These are phyloP conservation scores for Syngnathus acus DNA, from an alignment of 2,797 vertebrate species.

Conservation along the genomic window DNA sequence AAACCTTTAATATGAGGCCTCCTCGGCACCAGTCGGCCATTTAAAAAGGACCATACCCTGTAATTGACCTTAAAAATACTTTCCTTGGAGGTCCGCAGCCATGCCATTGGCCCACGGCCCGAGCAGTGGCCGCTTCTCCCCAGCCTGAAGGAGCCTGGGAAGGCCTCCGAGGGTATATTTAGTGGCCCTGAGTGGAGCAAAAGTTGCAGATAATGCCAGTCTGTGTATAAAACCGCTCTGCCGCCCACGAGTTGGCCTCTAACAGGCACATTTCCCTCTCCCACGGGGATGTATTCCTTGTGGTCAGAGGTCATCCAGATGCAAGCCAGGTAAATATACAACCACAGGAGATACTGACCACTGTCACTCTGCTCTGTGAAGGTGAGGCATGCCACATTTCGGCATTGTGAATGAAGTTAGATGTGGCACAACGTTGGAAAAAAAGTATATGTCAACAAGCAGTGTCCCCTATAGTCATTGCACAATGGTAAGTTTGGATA, in stretches of 20 bases:
- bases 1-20: slow-evolving; percentile 79
- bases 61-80: slow-evolving; percentile 87
- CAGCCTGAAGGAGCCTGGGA: slow-evolving; percentile 71
- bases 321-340: slow-evolving; percentile 29
- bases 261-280: slow-evolving; percentile 52
- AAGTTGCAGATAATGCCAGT: slow-evolving; percentile 75
- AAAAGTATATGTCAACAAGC: background rate
- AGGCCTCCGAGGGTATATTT: slow-evolving; percentile 74
- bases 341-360: slow-evolving; percentile 12
- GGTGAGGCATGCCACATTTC: background rate
- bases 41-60: slow-evolving; percentile 75
- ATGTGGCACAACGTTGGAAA: background rate
- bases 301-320: slow-evolving; percentile 44
- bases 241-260: slow-evolving; percentile 60
- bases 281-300: slow-evolving; percentile 46
- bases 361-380: slow-evolving; percentile 11
- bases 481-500: background rate
- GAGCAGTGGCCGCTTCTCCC: slow-evolving; percentile 58
- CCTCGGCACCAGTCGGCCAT: slow-evolving; percentile 69
- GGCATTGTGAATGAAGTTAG: background rate
- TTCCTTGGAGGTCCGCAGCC: slow-evolving; percentile 75
- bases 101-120: slow-evolving; percentile 76
- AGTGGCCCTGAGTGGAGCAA: slow-evolving; percentile 69
- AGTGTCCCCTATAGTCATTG: background rate
- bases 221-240: slow-evolving; percentile 70